phyloP scores from a whole-genome alignment of 2,113 vertebrate species.

The Lipotes vexillifer region DNA sequence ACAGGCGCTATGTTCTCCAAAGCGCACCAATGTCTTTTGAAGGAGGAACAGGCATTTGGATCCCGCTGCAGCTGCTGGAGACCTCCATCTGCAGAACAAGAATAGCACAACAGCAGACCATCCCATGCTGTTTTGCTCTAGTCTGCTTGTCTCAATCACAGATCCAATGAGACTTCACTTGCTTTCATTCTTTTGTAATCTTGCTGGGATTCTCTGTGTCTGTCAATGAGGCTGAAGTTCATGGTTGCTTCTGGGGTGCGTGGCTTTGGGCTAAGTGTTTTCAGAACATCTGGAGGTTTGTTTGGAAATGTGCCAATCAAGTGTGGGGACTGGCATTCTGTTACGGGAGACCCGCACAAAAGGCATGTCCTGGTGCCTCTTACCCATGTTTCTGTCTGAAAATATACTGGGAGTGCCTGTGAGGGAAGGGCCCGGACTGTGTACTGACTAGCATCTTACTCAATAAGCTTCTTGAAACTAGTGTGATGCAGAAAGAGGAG shows the following conservation, averaged over 20 bases:
- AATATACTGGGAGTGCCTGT: rapidly evolving
- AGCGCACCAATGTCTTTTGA: background rate
- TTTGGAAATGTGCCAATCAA: background rate
- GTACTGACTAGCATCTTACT: rapidly evolving
- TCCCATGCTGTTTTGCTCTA: background rate
- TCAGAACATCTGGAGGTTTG: background rate
- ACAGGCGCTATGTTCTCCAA: background rate
- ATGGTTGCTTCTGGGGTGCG: background rate
- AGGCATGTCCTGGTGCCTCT: background rate
- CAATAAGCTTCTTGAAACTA: background rate
- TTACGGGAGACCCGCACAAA: rapidly evolving
- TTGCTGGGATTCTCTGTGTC: rapidly evolving
- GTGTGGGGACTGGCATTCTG: background rate
- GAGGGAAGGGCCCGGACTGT: background rate
- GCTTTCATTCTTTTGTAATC: rapidly evolving
- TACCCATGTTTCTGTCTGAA: background rate
- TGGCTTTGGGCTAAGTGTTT: background rate
- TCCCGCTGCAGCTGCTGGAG: background rate
- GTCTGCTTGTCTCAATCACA: background rate
- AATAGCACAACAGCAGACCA: background rate
- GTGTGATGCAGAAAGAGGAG: too few relatives aligned
- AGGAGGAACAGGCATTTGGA: background rate
- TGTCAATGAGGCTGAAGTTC: background rate
- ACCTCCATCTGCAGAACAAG: background rate
- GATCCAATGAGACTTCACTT: background rate